Evolutionary conservation across 2,113 vertebrate genomes (phyloP).

Genomic region (Labeo catla): DNA sequence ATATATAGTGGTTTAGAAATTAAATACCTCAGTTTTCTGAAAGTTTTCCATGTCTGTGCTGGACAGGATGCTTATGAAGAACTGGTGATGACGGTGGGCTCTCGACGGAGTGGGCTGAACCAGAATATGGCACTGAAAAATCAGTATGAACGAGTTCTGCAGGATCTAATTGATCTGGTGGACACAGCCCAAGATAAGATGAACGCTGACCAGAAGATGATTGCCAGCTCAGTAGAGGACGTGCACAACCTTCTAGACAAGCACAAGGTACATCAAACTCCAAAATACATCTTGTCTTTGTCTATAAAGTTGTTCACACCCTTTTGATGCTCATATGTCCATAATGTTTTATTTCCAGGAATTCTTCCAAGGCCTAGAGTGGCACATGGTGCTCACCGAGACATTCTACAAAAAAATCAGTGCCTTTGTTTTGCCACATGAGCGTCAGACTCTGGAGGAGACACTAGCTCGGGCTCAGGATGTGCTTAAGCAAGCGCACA

Average conservation of each 20-base stretch:
- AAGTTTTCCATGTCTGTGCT: background rate
- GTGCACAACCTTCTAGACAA: conserved; percentile 85
- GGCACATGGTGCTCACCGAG: conserved; percentile 91
- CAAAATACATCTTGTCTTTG: background rate
- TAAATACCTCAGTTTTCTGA: background rate
- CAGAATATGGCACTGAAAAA: conserved; percentile 88
- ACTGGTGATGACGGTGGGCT: conserved; percentile 84
- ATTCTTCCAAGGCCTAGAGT: conserved; percentile 94
- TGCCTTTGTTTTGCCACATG: conserved; percentile 77
- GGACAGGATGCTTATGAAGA: conserved; percentile 93
- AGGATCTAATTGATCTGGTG: conserved; percentile 88
- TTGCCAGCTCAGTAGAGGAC: conserved; percentile 87
- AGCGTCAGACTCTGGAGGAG: conserved; percentile 80
- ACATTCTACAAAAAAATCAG: conserved; percentile 88
- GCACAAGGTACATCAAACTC: conserved; percentile 83
- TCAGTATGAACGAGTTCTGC: conserved; percentile 89
- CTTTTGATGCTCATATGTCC: background rate
- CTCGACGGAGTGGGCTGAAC: conserved; percentile 87
- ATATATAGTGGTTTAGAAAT: background rate
- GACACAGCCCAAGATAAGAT: conserved; percentile 96
- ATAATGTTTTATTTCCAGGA: conserved; percentile 76
- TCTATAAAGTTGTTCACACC: background rate
- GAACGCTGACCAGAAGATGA: conserved; percentile 88
- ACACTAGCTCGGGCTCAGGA: conserved; percentile 81
- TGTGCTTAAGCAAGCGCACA: conserved; percentile 89